Conservation (phyloP, 2,113 vertebrate species). For the Protomyctophum bolini region DNA sequence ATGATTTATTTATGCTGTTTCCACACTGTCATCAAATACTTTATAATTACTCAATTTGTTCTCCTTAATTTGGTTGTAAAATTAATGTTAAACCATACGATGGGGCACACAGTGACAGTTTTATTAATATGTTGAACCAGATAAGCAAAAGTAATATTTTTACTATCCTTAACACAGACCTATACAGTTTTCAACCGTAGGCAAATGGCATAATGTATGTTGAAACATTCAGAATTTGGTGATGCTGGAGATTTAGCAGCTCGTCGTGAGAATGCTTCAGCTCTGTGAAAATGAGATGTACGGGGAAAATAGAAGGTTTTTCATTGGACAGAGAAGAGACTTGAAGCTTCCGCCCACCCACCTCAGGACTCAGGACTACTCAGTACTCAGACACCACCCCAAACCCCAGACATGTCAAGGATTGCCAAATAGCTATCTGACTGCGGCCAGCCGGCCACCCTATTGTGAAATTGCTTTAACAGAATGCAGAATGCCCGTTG, state of each 20-base stretch:
- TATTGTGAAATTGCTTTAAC: too few species aligned
- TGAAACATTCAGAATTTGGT: too few species aligned
- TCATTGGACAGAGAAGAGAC: conserved; percentile 1
- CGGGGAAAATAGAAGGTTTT: conserved; percentile 6
- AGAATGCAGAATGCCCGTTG: too few species aligned
- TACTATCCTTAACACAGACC: not conserved
- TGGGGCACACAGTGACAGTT: not conserved
- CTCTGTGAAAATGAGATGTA: not conserved
- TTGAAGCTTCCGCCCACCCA: conserved; percentile 12
- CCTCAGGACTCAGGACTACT: not conserved
- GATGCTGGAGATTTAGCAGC: too few species aligned
- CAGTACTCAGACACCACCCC: too few species aligned
- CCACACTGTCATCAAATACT: conserved; percentile 1
- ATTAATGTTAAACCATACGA: not conserved
- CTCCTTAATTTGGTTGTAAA: not conserved
- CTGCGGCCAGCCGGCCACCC: too few species aligned
- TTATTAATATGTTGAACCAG: not conserved
- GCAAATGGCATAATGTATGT: not conserved
- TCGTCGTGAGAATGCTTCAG: too few species aligned
- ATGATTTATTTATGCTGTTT: conserved; percentile 1
- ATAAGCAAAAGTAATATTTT: not conserved
- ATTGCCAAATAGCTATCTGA: too few species aligned
- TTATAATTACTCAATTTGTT: conserved; percentile 2
- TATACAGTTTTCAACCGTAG: not conserved
- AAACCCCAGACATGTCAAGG: too few species aligned